Percentiles rank a stretch among this genome's conserved stretches.
These are phyloP conservation scores for Siniperca scherzeri DNA, from an alignment of 2,797 vertebrate species.

Conservation along the genomic window DNA sequence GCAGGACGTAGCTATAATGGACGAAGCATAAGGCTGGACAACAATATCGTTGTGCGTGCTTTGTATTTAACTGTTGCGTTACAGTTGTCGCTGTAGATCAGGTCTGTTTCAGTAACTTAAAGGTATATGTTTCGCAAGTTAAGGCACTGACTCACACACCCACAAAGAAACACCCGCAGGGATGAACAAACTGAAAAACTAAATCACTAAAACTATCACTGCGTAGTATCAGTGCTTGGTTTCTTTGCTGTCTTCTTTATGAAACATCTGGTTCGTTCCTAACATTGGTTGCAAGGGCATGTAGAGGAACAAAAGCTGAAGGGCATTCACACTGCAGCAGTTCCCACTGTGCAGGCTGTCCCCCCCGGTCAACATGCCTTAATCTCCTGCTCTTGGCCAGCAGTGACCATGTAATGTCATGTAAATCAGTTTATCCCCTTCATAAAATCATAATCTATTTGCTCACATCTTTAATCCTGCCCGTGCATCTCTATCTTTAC, in stretches of 20 bases:
- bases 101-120: background rate
- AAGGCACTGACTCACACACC: conserved; percentile 53
- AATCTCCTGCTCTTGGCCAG: background rate
- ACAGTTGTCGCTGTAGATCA: background rate
- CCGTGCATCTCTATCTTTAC: background rate
- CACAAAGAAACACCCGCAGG: conserved; percentile 11
- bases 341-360: background rate
- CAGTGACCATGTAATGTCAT: background rate
- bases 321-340: conserved; percentile 43
- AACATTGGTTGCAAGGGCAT: background rate
- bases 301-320: conserved; percentile 8
- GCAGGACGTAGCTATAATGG: background rate
- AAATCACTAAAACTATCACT: background rate
- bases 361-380: background rate
- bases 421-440: conserved; percentile 11
- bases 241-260: no score
- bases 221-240: background rate
- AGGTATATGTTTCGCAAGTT: conserved; percentile 46
- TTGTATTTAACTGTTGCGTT: background rate
- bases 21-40: background rate
- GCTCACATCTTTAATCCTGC: conserved; percentile 14
- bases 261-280: background rate
- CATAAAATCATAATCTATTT: conserved; percentile 31
- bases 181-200: background rate
- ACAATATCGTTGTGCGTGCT: rapidly evolving